Evolutionary conservation across 2,797 vertebrate species (phyloP).

Genomic region (Chaenodraco wilsoni): DNA sequence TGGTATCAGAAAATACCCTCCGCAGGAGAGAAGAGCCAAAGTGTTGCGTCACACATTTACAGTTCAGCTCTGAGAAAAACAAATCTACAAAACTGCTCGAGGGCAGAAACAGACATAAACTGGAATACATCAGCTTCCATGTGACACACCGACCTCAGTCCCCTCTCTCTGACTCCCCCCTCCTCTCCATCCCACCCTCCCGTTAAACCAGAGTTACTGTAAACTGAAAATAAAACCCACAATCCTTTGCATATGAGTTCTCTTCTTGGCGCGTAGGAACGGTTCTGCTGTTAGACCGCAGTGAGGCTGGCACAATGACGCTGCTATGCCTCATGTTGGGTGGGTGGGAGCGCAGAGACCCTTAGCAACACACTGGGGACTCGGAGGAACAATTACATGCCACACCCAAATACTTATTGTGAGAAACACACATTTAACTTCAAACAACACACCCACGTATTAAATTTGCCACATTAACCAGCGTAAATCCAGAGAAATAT

Average conservation of each 20-base stretch:
- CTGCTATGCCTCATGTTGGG: slow-evolving; percentile 51
- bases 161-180: slow-evolving; percentile 38
- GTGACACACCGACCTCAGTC: slow-evolving; percentile 68
- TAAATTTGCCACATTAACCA: slow-evolving; percentile 39
- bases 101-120: slow-evolving; percentile 56
- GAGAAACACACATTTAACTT: neutral
- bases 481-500: slow-evolving; percentile 8
- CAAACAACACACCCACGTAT: slow-evolving; percentile 20
- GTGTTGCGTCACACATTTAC: slow-evolving; percentile 31
- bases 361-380: slow-evolving; percentile 56
- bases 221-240: slow-evolving; percentile 77
- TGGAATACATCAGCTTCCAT: slow-evolving; percentile 60
- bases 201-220: slow-evolving; percentile 76
- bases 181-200: slow-evolving; percentile 58
- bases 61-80: slow-evolving; percentile 59
- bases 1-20: slow-evolving; percentile 11
- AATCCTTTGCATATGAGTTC: slow-evolving; percentile 80
- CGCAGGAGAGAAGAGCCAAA: neutral
- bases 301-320: slow-evolving; percentile 64
- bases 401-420: slow-evolving; percentile 63
- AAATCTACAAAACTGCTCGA: slow-evolving; percentile 58
- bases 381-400: slow-evolving; percentile 38
- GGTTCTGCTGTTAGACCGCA: slow-evolving; percentile 49
- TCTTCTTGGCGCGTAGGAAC: slow-evolving; percentile 44
- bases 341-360: slow-evolving; percentile 31